phyloP scores from a whole-genome alignment of 37 sponge, comb jelly and placozoan genomes.

The Crambe crambe region DNA sequence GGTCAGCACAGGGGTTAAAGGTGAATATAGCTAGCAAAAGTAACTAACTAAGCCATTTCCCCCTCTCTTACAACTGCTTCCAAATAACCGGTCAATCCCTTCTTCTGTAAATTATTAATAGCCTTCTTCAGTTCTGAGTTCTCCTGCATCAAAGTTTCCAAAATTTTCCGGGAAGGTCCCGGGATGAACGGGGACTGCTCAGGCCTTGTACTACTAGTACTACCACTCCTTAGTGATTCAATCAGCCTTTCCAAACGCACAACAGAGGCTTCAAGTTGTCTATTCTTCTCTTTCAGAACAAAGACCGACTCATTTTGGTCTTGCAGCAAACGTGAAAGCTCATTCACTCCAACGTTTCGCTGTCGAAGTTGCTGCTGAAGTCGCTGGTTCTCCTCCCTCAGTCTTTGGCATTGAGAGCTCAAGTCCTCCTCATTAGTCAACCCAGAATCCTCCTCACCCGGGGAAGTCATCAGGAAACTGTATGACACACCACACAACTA shows the following conservation, averaged over 20 bases:
- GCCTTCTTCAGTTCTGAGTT: conserved; percentile 70
- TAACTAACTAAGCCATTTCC: too few species aligned
- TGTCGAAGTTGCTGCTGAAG: conserved; percentile 23
- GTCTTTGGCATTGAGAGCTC: conserved; percentile 1
- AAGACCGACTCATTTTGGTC: conserved; percentile 42
- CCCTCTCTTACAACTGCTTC: conserved; percentile 78
- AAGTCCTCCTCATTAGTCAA: too few species aligned
- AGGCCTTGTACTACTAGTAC: background rate
- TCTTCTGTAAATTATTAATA: conserved; percentile 49
- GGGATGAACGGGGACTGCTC: conserved; percentile 53
- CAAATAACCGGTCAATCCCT: conserved; percentile 55
- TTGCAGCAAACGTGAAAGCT: conserved; percentile 58
- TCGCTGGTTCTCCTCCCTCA: conserved; percentile 33
- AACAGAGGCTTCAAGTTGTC: conserved; percentile 63
- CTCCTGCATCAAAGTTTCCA: conserved; percentile 70
- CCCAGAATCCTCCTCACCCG: too few species aligned
- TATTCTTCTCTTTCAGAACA: conserved; percentile 48
- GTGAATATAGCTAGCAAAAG: too few species aligned
- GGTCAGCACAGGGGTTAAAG: too few species aligned
- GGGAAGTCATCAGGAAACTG: too few species aligned
- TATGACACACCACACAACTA: too few species aligned
- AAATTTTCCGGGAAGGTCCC: conserved; percentile 62
- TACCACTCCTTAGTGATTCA: conserved; percentile 15
- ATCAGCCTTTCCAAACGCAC: conserved; percentile 60
- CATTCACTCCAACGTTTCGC: conserved; percentile 68